Evolutionary conservation across 2,113 vertebrate genomes (phyloP), one percentile per base, ranked within the genome.

Genomic region (Archocentrus centrarchus): DNA sequence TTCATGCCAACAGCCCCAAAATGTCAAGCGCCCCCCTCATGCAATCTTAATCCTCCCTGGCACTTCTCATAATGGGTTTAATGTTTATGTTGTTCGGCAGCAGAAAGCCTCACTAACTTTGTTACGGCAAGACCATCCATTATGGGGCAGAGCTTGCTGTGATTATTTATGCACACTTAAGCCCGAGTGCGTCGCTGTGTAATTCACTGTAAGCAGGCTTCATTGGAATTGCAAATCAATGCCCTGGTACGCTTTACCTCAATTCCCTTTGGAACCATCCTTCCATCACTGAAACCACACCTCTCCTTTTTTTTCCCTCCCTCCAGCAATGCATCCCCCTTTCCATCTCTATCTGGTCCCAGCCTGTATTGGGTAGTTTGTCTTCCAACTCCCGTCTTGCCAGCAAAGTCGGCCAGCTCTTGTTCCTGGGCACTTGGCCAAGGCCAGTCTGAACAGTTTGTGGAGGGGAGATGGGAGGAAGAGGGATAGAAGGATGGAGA

Each of bases 171-270:
- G 93, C 93, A 93, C 92, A 94, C 93, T 96, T 94, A 90, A 89
- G 92, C 86, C 91, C 15, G 84, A 91, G 92, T 94, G 90, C 83
- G 75, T 90, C 63, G 60, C 85, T 79, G 88, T 93, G 93, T 95
- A 95, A 96, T 95, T 96, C 94, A 96, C 93, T 93, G 93, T 93
- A 94, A 94, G 94, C 91, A 81, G 82, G 37, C 88, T 94, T 94
- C 93, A 95, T 95, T 95, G 91, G 93, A 96, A 96, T 96, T 95
- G 93, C 94, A 96, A 96, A 96, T 96, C 91, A 87, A 90, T 92
- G 86, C 70, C 80, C 68, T 80, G 27, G 81, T 79, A 83, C 14
- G 78, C 73, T 90, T 90, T 90, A 85, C 90, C 80, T 92, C 90
- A 77, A 80, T 83, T 92, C 91, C 70, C 86, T 85, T 84, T 84